These are phyloP conservation scores for Homalodisca vitripennis DNA, from an alignment of 1,140 invertebrate species.

Conservation along the genomic window DNA sequence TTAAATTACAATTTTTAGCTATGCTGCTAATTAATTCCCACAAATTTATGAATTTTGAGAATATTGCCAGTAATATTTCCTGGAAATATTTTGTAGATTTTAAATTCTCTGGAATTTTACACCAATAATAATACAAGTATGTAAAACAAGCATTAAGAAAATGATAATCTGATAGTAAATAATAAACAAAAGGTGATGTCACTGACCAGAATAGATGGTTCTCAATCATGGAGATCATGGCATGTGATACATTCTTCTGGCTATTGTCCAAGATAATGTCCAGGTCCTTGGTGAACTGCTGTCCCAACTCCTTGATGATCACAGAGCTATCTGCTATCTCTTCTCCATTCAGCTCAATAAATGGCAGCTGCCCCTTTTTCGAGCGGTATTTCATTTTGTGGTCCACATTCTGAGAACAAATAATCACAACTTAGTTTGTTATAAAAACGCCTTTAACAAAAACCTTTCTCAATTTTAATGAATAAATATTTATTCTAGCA, in stretches of 20 bases:
- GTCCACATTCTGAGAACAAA: slow-evolving; percentile 81
- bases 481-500: too few species aligned
- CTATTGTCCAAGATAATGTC: slow-evolving; percentile 76
- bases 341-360: slow-evolving; percentile 90
- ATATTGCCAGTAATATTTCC: too few species aligned
- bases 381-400: slow-evolving; percentile 92
- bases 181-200: background rate
- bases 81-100: too few species aligned
- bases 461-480: too few species aligned
- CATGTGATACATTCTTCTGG: slow-evolving; percentile 84
- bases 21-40: too few species aligned
- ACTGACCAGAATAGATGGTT: slow-evolving; percentile 83
- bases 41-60: too few species aligned
- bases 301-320: slow-evolving; percentile 82
- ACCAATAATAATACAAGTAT: too few species aligned
- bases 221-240: slow-evolving; percentile 94
- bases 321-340: slow-evolving; percentile 88
- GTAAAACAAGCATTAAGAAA: too few species aligned
- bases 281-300: slow-evolving; percentile 79
- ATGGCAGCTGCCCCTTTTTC: slow-evolving; percentile 90
- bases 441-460: too few species aligned
- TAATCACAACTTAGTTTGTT: background rate
- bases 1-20: too few species aligned
- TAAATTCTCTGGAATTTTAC: too few species aligned
- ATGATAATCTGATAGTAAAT: too few species aligned